phyloP scores from a whole-genome alignment of 2,797 vertebrate genomes.

The Gastrophryne carolinensis region DNA sequence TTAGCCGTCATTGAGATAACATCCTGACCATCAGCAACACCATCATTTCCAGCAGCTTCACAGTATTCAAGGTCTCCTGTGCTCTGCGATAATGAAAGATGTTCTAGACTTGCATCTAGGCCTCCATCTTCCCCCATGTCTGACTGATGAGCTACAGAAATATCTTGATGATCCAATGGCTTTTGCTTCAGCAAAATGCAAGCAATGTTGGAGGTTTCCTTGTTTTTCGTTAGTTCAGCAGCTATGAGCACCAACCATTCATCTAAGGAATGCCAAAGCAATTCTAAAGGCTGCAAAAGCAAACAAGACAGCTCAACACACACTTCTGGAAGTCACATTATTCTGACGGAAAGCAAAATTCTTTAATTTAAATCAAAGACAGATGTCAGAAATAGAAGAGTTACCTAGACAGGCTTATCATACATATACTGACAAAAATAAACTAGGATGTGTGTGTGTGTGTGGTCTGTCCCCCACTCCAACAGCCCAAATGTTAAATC shows the following conservation, averaged over 20 bases:
- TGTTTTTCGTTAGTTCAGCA: slow-evolving; percentile 86
- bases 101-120: slow-evolving; percentile 58
- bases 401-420: too few species aligned
- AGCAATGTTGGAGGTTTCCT: slow-evolving; percentile 83
- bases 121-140: slow-evolving; percentile 56
- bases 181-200: slow-evolving; percentile 90
- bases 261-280: slow-evolving; percentile 96
- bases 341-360: too few species aligned
- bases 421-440: too few species aligned
- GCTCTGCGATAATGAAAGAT: slow-evolving; percentile 58
- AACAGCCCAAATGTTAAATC: too few species aligned
- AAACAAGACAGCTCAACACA: slow-evolving; percentile 8
- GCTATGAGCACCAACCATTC: slow-evolving; percentile 98
- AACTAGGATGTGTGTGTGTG: too few species aligned
- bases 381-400: too few species aligned
- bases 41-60: slow-evolving; percentile 72
- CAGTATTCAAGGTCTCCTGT: slow-evolving; percentile 59
- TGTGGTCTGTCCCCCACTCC: too few species aligned
- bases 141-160: slow-evolving; percentile 67
- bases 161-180: slow-evolving; percentile 68
- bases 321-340: neutral
- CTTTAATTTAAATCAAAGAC: too few species aligned
- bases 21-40: slow-evolving; percentile 85
- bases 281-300: slow-evolving; percentile 84
- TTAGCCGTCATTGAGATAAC: slow-evolving; percentile 97